phyloP scores from a whole-genome alignment of 2,797 vertebrate species.

The Hippopotamyrus pictus region DNA sequence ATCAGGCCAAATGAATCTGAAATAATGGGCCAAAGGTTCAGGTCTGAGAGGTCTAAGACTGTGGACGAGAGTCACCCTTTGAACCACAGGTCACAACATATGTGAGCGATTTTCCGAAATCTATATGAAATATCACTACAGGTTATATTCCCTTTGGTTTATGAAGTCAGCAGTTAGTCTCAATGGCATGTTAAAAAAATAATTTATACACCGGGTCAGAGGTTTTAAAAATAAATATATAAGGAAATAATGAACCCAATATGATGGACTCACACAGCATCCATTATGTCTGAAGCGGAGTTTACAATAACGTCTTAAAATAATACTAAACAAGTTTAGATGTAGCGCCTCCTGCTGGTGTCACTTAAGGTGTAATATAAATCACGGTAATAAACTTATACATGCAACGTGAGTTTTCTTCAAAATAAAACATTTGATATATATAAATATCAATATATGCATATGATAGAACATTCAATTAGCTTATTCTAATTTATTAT shows the following conservation, averaged over 20 bases:
- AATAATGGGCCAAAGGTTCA: background rate
- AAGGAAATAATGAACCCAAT: conserved; percentile 2
- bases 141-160: background rate
- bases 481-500: background rate
- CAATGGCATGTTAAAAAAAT: background rate
- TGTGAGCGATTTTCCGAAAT: conserved; percentile 7
- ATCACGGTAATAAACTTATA: background rate
- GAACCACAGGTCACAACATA: background rate
- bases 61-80: background rate
- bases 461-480: background rate
- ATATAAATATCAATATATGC: background rate
- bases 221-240: background rate
- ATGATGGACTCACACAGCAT: background rate
- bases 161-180: background rate
- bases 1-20: background rate
- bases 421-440: background rate
- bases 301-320: conserved; percentile 38
- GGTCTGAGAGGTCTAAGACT: background rate
- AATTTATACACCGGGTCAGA: background rate
- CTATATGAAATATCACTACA: background rate
- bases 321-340: conserved; percentile 13
- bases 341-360: conserved; percentile 60
- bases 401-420: background rate
- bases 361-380: conserved; percentile 27
- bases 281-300: conserved; percentile 14